Evolutionary conservation across 1,140 invertebrate genomes (phyloP), one percentile per base, ranked within the genome.

Genomic region (Pentalonia nigronervosa): DNA sequence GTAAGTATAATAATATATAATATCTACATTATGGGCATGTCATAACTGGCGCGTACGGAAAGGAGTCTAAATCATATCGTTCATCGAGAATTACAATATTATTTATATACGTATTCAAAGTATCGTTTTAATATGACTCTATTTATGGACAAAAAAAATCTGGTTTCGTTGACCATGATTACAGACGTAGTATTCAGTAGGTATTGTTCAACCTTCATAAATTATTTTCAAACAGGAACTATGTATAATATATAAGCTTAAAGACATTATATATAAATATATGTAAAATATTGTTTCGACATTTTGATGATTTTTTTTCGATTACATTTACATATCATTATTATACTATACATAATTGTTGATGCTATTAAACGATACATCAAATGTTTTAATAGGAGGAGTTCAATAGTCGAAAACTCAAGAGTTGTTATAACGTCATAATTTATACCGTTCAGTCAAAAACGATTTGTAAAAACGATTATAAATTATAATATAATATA

Each of bases 121-220:
- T 84, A 84, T 84, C 60, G 30, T 76, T 47, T 30, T 17, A 47
- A 53, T 88, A 23, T 50, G 20, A 88, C 30, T 88, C 87, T 89
- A 89, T 89, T 89, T 89, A 89, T 53, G 87, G 87, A 56, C 20
- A 88, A 84, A 87, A 87, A 48, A 87, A 89, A 89, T 89, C 87
- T 89, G 20, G 87, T 89, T 89, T 89, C 20, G 87, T 56, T 56
- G 87, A 89, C 87, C 87, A 56, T 89, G 87, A 25, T 89, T 45
- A n/a, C 23, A 23, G 30, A 88, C 87, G 21, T 25, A 41, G 84
- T 89, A 89, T 53, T 23, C 60, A 89, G 11, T 56, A 89, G 17
- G 14, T 50, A 50, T 89, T 56, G 48, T n/a, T 89, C 34, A 89
- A 89, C 87, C 87, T 89, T 89, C 87, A 30, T 34, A 53, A 21